A percentile compares a stretch with the other conserved stretches of the same genome.
Evolutionary conservation across 2,113 vertebrate genomes (phyloP).

Genomic region (Piaya cayana): DNA sequence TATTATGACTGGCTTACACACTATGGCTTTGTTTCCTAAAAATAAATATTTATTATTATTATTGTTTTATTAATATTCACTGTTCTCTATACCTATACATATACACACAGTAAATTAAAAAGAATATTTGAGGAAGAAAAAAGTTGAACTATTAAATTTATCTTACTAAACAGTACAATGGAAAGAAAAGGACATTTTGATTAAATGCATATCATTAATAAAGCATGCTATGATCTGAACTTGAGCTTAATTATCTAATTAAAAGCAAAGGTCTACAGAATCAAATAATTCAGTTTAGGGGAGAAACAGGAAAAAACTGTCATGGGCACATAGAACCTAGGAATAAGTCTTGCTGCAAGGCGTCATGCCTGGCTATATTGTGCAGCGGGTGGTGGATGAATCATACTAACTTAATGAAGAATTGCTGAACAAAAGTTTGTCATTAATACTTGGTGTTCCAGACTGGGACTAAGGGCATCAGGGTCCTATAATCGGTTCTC

Average conservation of each 20-base stretch:
- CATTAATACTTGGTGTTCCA: neutral
- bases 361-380: neutral
- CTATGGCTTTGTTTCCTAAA: neutral
- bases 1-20: neutral
- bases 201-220: slow-evolving; percentile 70
- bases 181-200: slow-evolving; percentile 73
- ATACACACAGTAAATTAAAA: neutral
- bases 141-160: slow-evolving; percentile 11
- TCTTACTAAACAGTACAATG: slow-evolving; percentile 52
- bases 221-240: slow-evolving; percentile 70
- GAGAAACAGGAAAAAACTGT: neutral
- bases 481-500: neutral
- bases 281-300: slow-evolving; percentile 65
- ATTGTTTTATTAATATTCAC: neutral
- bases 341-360: slow-evolving; percentile 21
- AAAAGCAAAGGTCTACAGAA: slow-evolving; percentile 51
- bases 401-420: neutral
- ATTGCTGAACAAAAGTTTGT: neutral
- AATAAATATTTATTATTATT: neutral
- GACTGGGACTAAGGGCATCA: neutral
- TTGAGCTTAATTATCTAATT: slow-evolving; percentile 73
- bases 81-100: neutral
- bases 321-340: neutral
- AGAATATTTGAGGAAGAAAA: neutral
- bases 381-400: slow-evolving; percentile 3